phyloP scores from a whole-genome alignment of 2,113 vertebrate species.

The human region DNA sequence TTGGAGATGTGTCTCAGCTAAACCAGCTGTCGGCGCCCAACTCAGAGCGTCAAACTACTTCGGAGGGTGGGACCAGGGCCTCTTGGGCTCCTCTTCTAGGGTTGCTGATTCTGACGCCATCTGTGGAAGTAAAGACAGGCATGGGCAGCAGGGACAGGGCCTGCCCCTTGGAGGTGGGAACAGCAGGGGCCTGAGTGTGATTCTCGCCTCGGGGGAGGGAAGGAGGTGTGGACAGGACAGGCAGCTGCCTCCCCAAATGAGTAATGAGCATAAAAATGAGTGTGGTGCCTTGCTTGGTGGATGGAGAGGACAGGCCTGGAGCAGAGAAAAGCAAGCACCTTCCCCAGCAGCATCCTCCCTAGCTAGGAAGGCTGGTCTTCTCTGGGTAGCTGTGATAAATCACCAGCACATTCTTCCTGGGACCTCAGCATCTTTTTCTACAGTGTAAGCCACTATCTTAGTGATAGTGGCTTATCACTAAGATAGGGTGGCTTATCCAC shows the following conservation, averaged over 20 bases:
- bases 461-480: not conserved
- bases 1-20: not conserved
- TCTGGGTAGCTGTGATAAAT: not conserved
- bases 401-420: not conserved
- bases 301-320: not conserved
- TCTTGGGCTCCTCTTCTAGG: not conserved
- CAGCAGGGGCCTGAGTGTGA: rapidly evolving
- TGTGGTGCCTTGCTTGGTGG: not conserved
- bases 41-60: not conserved
- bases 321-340: not conserved
- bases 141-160: rapidly evolving
- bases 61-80: not conserved
- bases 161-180: not conserved
- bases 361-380: not conserved
- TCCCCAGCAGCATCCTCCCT: not conserved
- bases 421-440: not conserved
- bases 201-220: not conserved
- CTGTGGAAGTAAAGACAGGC: not conserved
- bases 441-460: not conserved
- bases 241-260: not conserved
- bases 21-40: not conserved
- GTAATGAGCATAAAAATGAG: no score
- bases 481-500: no score
- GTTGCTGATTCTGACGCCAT: not conserved
- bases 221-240: not conserved